Evolutionary conservation across 2,888 invertebrate species (phyloP), one percentile per base, ranked within the genome.

Genomic region (Drosophila recens): DNA sequence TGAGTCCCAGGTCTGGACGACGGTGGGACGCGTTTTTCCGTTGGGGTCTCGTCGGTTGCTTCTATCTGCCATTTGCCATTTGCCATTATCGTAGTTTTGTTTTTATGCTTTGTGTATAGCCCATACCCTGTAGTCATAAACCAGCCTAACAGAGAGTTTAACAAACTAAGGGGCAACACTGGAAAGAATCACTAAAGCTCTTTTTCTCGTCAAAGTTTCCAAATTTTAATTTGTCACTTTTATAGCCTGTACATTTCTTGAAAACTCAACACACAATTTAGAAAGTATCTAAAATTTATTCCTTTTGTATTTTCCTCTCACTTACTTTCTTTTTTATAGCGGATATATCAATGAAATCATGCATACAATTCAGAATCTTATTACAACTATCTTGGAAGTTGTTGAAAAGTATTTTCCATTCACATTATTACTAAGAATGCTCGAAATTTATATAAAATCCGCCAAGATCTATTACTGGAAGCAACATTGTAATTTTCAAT

Each of bases 1-100:
- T 67, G 52, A 57, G 53, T 58, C 48, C 57, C 57, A 68, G 59
- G 56, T 67, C 46, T 64, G 69, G 68, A 62, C 66, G 23, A 17
- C 15, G 23, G 48, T 20, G 48, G 36, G 51, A 20, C 13, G 51
- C 6, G 27, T 23, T 38, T 48, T 27, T 20, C 43, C 34, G 51
- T 17, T 15, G 51, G n/a, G 17, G 59, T 42, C 46, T 49, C 34
- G 40, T 49, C 34, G 40, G n/a, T 17, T 52, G 36, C 40, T 59
- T 64, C 76, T 71, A 69, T 68, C 64, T 81, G 71, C 68, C 75
- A 81, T 75, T 83, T 73, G 75, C 79, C 57, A 82, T 83, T 84
- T 73, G 75, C 79, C 57, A 82, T 83, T 84, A 83, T 84, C 83
- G 79, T 70, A 67, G 68, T 61, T 79, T 72, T 57, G 56, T 79